Percentiles rank a stretch among this genome's conserved stretches.
Conservation (phyloP, 2,797 vertebrate genomes). For the Vespertilio murinus region DNA sequence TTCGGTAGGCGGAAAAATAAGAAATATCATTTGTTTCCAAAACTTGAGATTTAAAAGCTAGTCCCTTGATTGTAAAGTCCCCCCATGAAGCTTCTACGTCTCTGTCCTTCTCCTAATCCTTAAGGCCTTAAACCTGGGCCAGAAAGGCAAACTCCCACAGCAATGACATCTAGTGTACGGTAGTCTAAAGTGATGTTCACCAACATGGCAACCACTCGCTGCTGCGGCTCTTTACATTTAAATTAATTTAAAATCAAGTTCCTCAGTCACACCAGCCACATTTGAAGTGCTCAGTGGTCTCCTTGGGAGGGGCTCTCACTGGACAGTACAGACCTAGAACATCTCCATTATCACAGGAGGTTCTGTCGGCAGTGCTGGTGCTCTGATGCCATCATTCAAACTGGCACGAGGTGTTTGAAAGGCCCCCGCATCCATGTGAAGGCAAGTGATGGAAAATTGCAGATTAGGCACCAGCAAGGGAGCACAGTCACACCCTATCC, state of each 20-base stretch:
- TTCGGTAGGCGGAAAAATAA: background rate
- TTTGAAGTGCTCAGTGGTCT: background rate
- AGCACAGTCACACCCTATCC: background rate
- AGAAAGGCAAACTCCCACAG: background rate
- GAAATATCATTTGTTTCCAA: background rate
- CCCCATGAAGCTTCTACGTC: background rate
- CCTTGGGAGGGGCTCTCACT: background rate
- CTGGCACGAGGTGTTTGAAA: background rate
- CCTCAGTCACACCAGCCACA: background rate
- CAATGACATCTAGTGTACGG: background rate
- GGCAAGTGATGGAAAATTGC: background rate
- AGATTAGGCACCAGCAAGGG: background rate
- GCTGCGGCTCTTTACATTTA: background rate
- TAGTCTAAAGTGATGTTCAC: background rate
- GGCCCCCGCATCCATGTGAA: background rate
- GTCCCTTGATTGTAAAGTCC: background rate
- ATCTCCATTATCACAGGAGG: no score
- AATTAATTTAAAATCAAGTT: background rate
- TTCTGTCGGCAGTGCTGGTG: background rate
- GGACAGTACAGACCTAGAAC: no score
- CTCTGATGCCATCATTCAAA: background rate
- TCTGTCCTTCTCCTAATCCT: background rate
- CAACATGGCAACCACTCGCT: background rate
- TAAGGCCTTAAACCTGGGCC: background rate
- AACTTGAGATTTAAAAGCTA: slow-evolving; percentile 4